phyloP scores from a whole-genome alignment of 1,140 invertebrate species.

The Tetragnatha versicolor region DNA sequence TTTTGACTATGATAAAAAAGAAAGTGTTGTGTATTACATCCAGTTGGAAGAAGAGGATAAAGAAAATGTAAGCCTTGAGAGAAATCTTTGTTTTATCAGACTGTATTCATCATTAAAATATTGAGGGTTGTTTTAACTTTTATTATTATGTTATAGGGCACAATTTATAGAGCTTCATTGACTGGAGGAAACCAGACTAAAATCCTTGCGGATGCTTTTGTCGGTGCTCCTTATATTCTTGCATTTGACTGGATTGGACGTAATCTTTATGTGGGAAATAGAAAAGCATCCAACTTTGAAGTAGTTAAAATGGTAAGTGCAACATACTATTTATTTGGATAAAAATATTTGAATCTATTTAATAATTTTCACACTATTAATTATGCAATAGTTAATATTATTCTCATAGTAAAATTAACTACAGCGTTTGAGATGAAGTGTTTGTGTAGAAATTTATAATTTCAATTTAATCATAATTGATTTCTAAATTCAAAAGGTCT shows the following conservation, averaged over 20 bases:
- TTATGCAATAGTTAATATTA: not conserved
- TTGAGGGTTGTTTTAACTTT: conserved; percentile 3
- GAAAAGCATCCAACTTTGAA: conserved; percentile 90
- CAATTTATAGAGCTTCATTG: conserved; percentile 83
- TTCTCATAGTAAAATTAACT: not conserved
- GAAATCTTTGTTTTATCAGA: conserved; percentile 13
- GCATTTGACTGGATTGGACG: conserved; percentile 96
- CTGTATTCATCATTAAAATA: not conserved
- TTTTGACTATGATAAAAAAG: conserved; percentile 89
- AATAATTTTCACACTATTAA: not conserved
- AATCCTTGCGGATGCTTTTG: conserved; percentile 79
- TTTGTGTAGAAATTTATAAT: too few relatives aligned
- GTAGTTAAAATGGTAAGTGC: conserved; percentile 74
- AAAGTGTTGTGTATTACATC: conserved; percentile 84
- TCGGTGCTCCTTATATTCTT: conserved; percentile 88
- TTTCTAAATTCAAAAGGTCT: too few relatives aligned
- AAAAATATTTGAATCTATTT: not conserved
- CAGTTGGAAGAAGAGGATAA: conserved; percentile 71
- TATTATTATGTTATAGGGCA: conserved; percentile 71
- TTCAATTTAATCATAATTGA: too few relatives aligned
- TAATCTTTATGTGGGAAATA: conserved; percentile 94
- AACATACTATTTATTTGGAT: not conserved
- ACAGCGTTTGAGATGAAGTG: too few relatives aligned
- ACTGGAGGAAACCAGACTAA: conserved; percentile 86
- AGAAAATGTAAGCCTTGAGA: conserved; percentile 63